phyloP scores from a whole-genome alignment of 2,888 invertebrate species.

The Parochlus steinenii region DNA sequence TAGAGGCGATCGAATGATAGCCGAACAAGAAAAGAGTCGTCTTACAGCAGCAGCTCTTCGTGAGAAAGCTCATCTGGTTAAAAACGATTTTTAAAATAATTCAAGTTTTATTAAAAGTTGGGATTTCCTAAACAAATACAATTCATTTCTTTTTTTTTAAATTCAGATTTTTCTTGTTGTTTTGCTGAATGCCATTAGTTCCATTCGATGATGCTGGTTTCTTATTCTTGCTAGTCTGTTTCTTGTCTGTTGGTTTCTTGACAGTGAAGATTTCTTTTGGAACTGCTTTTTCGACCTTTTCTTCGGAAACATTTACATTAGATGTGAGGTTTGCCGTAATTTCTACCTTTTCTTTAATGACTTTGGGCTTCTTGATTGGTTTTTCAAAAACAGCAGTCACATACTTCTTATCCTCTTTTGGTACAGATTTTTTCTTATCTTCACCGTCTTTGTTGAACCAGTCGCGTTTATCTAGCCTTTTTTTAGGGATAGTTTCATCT shows the following conservation, averaged over 20 bases:
- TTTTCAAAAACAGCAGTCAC: conserved; percentile 28
- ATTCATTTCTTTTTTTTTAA: too few species aligned
- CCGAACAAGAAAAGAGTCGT: conserved; percentile 32
- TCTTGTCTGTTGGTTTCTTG: too few species aligned
- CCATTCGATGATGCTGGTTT: too few species aligned
- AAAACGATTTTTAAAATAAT: conserved; percentile 27
- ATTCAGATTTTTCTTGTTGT: too few species aligned
- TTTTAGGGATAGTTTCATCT: conserved; percentile 14
- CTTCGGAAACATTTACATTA: too few species aligned
- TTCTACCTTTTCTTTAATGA: conserved; percentile 13
- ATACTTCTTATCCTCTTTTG: conserved; percentile 24
- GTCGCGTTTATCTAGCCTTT: conserved; percentile 5
- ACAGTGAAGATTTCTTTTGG: too few species aligned
- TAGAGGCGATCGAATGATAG: conserved; percentile 51
- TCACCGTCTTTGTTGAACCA: conserved; percentile 17
- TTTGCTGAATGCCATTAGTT: too few species aligned
- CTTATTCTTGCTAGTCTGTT: too few species aligned
- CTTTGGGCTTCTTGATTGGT: conserved; percentile 22
- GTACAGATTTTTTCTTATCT: conserved; percentile 24
- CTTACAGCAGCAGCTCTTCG: conserved; percentile 19
- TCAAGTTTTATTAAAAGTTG: conserved; percentile 1
- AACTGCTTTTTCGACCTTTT: too few species aligned
- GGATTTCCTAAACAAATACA: too few species aligned
- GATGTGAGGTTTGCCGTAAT: too few species aligned
- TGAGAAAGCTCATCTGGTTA: conserved; percentile 28